Evolutionary conservation across 2,888 invertebrate genomes (phyloP), one percentile per base, ranked within the genome.

Genomic region (Sinohyriopsis cumingii): DNA sequence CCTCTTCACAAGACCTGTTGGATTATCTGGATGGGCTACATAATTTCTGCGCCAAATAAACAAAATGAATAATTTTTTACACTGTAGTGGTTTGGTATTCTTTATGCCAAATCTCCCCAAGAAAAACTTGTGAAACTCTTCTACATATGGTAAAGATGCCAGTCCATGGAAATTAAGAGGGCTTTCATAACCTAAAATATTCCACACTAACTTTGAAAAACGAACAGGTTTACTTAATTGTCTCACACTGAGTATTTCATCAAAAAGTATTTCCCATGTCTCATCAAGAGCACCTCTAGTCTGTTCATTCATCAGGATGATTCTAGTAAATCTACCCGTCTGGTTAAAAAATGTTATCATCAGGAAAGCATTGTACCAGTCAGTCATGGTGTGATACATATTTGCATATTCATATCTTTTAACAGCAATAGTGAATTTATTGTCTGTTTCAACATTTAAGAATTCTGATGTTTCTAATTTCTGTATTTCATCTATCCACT

Each of bases 21-120:
- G 88, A 69, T 89, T 89, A 19, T 86, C 73, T 3, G 88, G 88
- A 73, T 89, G 88, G 7, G 88, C 88, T 33, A 89, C 78, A 71
- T 90, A 89, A 75, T 90, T 85, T 55, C 84, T 77, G 20, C 90
- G 75, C 87, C 87, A 89, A 20, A 89, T 82, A 68, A 89, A 84
- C 45, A 87, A 64, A 20, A 89, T 79, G 6, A 79, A 82, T 4
- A 88, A 68, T 15, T 77, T 74, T 25, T 77, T 59, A 76, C 89
- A 89, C 72, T 88, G 69, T 25, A 86, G 66, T 18, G 22, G 15
- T 56, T 72, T 78, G 18, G 74, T 73, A 7, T 67, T 68, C 20
- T 55, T 55, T 22, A 73, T 66, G 3, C 67, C 60, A 68, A 84
- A 82, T 62, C 80, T 74, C 12, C 72, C 68, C 15, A 87, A 73